Base-by-base conservation (phyloP, 2,797 vertebrate genomes). In the Yasuhikotakia modesta region DNA sequence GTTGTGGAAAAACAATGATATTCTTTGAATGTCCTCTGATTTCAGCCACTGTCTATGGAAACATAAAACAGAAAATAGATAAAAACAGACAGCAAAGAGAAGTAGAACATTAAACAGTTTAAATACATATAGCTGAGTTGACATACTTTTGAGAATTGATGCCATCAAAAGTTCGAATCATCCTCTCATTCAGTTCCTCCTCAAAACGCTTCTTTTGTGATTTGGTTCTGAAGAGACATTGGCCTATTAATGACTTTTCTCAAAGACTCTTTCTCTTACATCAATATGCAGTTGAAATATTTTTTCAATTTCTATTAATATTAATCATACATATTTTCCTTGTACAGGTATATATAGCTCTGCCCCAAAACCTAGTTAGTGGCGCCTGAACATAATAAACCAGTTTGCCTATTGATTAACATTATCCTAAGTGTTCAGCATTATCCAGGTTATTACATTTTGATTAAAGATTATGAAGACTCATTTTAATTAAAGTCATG, bases 1-100 rank as follows among this genome's bases (percentile, higher is more conserved):
- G 84, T 99, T 97, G 85, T 99, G 97, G 90, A 99, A 99, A 90
- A 99, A 95, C 87, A 99, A 90, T 46, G 97, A 98, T 91, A 99
- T 97, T 90, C 97, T 94, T 90, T 99, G 96, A 92, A 99, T 99
- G 83, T 98, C 97, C 87, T 99, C 96, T 66, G 97, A 99, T 89
- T 99, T 99, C 83, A 99, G 93, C 97, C 97, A 99, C 78, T 99
- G 97, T 87, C 97, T 99, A 82, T 16, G 22, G 48, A 43, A 81
- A 57, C 30, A 13, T 57, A 12, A 57, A 57, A 57, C 53, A 22
- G 3, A 48, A 24, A 6, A 17, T 50, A 50, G 2, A 17, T 50
- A 66, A 75, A 66, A 21, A 22, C 21, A 53, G 45, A 53, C 35
- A 17, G 13, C 24, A 50, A 55, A 35, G 5, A 60, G 3, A 50